These are phyloP conservation scores for Eriocheir sinensis DNA, from an alignment of 1,140 invertebrate species.

Conservation along the genomic window DNA sequence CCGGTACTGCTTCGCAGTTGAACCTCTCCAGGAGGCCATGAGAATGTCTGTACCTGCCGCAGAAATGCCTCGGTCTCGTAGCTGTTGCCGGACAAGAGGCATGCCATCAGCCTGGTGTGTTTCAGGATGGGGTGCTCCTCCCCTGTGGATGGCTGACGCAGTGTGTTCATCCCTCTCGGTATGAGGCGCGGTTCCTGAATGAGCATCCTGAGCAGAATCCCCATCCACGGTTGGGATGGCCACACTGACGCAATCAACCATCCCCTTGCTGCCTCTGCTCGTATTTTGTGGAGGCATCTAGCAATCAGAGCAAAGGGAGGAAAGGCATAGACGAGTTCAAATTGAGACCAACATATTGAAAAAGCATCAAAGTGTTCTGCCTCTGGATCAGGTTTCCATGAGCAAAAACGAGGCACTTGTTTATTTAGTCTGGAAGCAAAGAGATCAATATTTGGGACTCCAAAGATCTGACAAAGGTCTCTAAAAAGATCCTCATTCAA, in stretches of 20 bases:
- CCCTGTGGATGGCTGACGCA: not conserved
- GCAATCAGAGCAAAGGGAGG: constrained; percentile 52
- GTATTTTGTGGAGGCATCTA: not conserved
- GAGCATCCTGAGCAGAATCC: not conserved
- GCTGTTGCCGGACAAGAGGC: not conserved
- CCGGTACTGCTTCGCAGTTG: not conserved
- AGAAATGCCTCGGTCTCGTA: constrained; percentile 43
- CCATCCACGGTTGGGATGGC: constrained; percentile 39
- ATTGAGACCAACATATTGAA: constrained; percentile 39
- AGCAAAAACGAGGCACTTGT: constrained; percentile 42
- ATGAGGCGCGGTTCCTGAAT: constrained; percentile 4
- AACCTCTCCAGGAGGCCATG: not conserved
- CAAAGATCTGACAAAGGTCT: no score
- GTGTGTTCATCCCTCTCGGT: not conserved
- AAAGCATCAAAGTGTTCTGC: constrained; percentile 50
- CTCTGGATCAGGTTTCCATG: constrained; percentile 53
- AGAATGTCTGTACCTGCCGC: not conserved
- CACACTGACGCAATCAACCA: constrained; percentile 13
- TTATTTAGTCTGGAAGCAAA: not conserved
- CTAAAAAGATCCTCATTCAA: no score
- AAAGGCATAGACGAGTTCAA: constrained; percentile 30
- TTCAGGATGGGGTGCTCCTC: constrained; percentile 30
- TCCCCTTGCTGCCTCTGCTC: not conserved
- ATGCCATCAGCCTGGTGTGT: constrained; percentile 28
- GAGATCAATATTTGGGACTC: no score